These are phyloP conservation scores for Penaeus indicus DNA, from an alignment of 1,140 invertebrate species.

Conservation along the genomic window DNA sequence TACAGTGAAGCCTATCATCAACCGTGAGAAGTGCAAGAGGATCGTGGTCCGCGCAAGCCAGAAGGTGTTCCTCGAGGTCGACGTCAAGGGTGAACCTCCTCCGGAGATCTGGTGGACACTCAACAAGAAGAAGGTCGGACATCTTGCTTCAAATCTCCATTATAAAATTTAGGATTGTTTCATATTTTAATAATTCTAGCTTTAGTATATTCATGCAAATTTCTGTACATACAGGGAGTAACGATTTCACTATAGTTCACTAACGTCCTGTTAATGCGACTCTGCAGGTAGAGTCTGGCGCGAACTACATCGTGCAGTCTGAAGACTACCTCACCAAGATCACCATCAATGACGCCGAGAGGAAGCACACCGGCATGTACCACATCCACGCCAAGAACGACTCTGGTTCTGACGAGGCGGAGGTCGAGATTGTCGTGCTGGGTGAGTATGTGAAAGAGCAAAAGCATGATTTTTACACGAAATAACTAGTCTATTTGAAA, in stretches of 20 bases:
- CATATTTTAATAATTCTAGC: not conserved
- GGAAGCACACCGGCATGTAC: slow-evolving; percentile 91
- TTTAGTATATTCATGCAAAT: no score
- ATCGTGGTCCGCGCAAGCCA: slow-evolving; percentile 92
- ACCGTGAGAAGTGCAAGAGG: slow-evolving; percentile 91
- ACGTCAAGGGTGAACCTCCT: slow-evolving; percentile 95
- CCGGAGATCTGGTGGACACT: slow-evolving; percentile 92
- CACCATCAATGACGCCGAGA: slow-evolving; percentile 82
- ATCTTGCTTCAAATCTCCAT: no score
- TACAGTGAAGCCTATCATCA: slow-evolving; percentile 89
- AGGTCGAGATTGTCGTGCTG: slow-evolving; percentile 93
- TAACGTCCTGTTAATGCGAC: no score
- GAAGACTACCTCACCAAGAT: slow-evolving; percentile 95
- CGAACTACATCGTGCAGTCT: slow-evolving; percentile 78
- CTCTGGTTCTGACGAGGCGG: slow-evolving; percentile 93
- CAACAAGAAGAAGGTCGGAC: slow-evolving; percentile 75
- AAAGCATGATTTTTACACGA: not conserved
- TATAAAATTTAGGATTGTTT: no score
- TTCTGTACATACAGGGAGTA: not conserved
- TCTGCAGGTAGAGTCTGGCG: slow-evolving; percentile 73
- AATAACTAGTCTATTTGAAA: not conserved
- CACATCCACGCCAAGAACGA: slow-evolving; percentile 91
- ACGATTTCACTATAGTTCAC: not conserved
- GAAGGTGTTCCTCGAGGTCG: slow-evolving; percentile 89
- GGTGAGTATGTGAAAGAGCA: slow-evolving; percentile 72